phyloP scores from a whole-genome alignment of 2,888 invertebrate genomes.

The Trissoscelio sp. region DNA sequence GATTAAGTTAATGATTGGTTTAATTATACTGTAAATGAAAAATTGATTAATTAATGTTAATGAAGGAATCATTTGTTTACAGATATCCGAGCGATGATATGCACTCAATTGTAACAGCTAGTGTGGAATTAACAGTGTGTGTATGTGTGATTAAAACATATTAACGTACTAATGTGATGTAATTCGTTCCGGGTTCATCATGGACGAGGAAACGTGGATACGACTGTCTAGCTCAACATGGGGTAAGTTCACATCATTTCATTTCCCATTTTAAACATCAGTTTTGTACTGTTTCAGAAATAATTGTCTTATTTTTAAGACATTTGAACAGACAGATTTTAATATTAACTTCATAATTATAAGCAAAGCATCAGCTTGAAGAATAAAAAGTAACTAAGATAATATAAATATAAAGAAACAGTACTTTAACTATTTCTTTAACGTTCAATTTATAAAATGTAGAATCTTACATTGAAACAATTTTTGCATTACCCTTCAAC shows the following conservation, averaged over 20 bases:
- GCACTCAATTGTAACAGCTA: conserved; percentile 62
- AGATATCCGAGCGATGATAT: conserved; percentile 61
- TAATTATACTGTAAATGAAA: too few species aligned
- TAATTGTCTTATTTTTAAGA: too few species aligned
- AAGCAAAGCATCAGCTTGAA: too few species aligned
- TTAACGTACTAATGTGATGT: conserved; percentile 70
- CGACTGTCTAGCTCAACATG: conserved; percentile 60
- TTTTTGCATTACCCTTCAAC: conserved; percentile 2
- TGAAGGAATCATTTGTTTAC: conserved; percentile 12
- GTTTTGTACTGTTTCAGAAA: too few species aligned
- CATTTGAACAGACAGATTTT: too few species aligned
- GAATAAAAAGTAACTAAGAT: too few species aligned
- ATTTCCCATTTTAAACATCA: too few species aligned
- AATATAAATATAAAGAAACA: too few species aligned
- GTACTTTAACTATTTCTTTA: conserved; percentile 3
- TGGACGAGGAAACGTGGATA: conserved; percentile 68
- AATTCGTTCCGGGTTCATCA: conserved; percentile 63
- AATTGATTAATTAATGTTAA: not conserved
- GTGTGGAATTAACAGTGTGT: conserved; percentile 69
- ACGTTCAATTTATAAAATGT: not conserved
- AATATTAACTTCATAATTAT: too few species aligned
- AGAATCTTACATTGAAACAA: conserved; percentile 25
- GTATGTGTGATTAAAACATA: conserved; percentile 63
- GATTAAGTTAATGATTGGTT: too few species aligned
- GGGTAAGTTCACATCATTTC: conserved; percentile 60